phyloP scores from a whole-genome alignment of 2,888 invertebrate genomes.

The Argyresthia goedartella region DNA sequence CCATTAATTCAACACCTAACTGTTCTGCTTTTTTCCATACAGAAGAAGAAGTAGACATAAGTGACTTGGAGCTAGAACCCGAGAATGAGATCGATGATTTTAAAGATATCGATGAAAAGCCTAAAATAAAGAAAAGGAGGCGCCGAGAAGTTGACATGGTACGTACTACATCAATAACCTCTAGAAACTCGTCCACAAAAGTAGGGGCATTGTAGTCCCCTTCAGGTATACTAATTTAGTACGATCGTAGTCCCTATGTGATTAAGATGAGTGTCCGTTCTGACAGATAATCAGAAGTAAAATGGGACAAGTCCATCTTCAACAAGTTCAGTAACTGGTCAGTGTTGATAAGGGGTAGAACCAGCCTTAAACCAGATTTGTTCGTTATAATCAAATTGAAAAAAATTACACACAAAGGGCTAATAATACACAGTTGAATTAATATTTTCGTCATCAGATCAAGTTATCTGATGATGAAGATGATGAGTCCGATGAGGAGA shows the following conservation, averaged over 20 bases:
- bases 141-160: constrained; percentile 63
- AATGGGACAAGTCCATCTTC: too few relatives aligned
- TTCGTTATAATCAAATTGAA: too few relatives aligned
- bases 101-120: constrained; percentile 46
- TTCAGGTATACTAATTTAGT: too few relatives aligned
- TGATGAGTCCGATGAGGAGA: constrained; percentile 60
- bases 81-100: constrained; percentile 50
- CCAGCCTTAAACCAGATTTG: too few relatives aligned
- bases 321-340: neutral
- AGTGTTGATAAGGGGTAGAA: too few relatives aligned
- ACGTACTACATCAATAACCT: constrained; percentile 7
- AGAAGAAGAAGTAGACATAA: constrained; percentile 57
- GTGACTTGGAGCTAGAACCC: constrained; percentile 39
- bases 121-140: constrained; percentile 48
- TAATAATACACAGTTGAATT: neutral
- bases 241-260: too few relatives aligned
- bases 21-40: constrained; percentile 12
- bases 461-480: constrained; percentile 60
- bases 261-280: too few relatives aligned
- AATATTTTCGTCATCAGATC: constrained; percentile 25
- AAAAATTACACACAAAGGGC: neutral
- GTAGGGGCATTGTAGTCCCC: too few relatives aligned
- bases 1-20: too few relatives aligned
- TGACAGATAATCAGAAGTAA: too few relatives aligned
- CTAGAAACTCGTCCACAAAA: neutral